Evolutionary conservation across 1,140 invertebrate genomes (phyloP).

Genomic region (Tetraneura akinire): DNA sequence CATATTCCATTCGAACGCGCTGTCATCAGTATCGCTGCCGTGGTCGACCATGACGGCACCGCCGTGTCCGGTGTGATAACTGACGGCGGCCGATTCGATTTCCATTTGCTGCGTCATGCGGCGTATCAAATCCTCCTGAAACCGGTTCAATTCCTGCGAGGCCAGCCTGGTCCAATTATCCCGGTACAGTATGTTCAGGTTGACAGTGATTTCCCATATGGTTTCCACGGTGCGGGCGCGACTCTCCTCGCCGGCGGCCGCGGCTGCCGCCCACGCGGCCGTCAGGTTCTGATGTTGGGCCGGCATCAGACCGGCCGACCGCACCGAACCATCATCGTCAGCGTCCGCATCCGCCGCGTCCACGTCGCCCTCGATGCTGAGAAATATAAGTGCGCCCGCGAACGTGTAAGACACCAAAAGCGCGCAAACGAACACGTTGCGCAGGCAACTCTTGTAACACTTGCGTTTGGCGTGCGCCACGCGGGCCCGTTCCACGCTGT

Average conservation of each 20-base stretch:
- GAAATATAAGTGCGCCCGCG: slow-evolving; percentile 88
- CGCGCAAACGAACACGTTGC: slow-evolving; percentile 84
- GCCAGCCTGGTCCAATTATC: slow-evolving; percentile 92
- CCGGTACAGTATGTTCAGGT: slow-evolving; percentile 88
- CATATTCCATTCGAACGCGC: slow-evolving; percentile 78
- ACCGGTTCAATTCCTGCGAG: slow-evolving; percentile 81
- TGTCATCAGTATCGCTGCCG: slow-evolving; percentile 18
- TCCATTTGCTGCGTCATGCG: slow-evolving; percentile 73
- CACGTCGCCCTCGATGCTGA: slow-evolving; percentile 81
- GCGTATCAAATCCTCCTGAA: slow-evolving; percentile 83
- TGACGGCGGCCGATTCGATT: slow-evolving; percentile 54
- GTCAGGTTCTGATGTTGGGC: slow-evolving; percentile 52
- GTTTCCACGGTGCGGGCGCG: slow-evolving; percentile 78
- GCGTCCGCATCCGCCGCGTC: slow-evolving; percentile 69
- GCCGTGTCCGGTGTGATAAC: slow-evolving; percentile 58
- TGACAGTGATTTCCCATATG: slow-evolving; percentile 94
- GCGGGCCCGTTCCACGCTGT: slow-evolving; percentile 61
- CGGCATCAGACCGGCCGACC: slow-evolving; percentile 57
- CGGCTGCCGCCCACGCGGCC: slow-evolving; percentile 56
- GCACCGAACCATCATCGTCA: slow-evolving; percentile 59
- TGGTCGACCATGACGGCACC: slow-evolving; percentile 53
- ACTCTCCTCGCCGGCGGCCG: slow-evolving; percentile 64
- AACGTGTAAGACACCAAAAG: slow-evolving; percentile 87
- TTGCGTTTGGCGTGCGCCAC: slow-evolving; percentile 67
- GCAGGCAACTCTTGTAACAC: slow-evolving; percentile 73